Evolutionary conservation across 2,888 invertebrate genomes (phyloP), one percentile per base, ranked within the genome.

Genomic region (Sericinus montela): DNA sequence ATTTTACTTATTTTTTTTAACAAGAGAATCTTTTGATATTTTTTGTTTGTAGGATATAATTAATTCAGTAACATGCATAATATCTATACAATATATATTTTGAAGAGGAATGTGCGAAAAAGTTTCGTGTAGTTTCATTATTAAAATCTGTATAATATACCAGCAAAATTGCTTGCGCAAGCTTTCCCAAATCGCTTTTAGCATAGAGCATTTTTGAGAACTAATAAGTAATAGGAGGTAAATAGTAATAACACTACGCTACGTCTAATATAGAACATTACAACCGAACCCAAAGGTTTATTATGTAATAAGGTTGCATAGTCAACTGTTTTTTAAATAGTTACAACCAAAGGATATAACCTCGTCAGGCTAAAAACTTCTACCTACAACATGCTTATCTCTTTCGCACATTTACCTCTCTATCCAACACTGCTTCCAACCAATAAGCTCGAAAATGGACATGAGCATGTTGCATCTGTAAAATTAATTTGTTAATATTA

Each of bases 361-460:
- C 9, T 8, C 19, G 32, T 38, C 41, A 45, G 28, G 11, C 25
- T 30, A 45, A 28, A 19, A 15, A 14, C 10, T 23, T 48, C 48
- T 48, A 52, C 45, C 43, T 48, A 60, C 57, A 57, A 52, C 74
- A 75, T 79, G 77, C 73, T 45, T 75, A 58, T 78, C 81, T 86
- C 85, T 86, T 88, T 87, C 87, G 87, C 88, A 87, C 88, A 88
- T 87, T 85, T 89, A 89, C 89, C 89, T 89, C 89, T 89, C 89
- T 85, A 89, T 89, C 89, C 89, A 89, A 89, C 89, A 89, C 81
- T 89, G 89, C 78, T 89, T 89, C 89, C 89, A 89, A 73, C 89
- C 89, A 69, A 89, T 88, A 69, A 89, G 85, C 87, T 89, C 89
- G 89, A 89, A 89, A 66, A 89, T 84, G 45, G 89, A 89, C 89